phyloP scores from a whole-genome alignment of 2,797 vertebrate genomes.

The Semotilus atromaculatus region DNA sequence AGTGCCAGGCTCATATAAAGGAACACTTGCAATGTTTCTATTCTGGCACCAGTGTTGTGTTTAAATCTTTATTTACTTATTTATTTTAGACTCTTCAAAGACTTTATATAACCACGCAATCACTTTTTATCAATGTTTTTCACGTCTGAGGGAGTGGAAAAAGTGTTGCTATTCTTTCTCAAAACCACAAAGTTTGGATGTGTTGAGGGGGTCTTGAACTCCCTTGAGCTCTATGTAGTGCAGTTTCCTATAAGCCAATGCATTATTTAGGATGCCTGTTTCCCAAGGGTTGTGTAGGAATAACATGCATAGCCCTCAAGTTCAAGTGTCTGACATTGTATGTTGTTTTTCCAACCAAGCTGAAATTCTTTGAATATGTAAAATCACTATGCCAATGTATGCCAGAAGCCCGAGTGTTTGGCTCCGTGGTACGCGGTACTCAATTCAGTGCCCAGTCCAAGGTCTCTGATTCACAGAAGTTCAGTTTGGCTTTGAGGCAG shows the following conservation, averaged over 20 bases:
- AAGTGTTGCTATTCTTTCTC: constrained; percentile 3
- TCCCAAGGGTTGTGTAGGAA: neutral
- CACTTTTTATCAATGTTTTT: constrained; percentile 29
- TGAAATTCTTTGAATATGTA: constrained; percentile 11
- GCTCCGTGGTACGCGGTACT: neutral
- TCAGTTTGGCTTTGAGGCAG: neutral
- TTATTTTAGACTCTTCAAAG: constrained; percentile 48
- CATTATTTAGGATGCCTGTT: constrained; percentile 37
- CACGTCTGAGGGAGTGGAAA: neutral
- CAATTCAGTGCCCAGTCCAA: neutral
- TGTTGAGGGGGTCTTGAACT: constrained; percentile 5
- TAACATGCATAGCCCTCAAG: neutral
- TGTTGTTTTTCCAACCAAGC: neutral
- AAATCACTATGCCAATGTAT: neutral
- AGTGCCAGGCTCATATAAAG: constrained; percentile 26
- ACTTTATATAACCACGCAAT: constrained; percentile 38
- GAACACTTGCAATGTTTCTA: constrained; percentile 14
- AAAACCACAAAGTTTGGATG: neutral
- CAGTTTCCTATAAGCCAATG: neutral
- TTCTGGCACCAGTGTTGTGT: constrained; percentile 35
- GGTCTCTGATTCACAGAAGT: neutral
- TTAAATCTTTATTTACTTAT: constrained; percentile 36
- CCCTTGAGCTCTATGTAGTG: neutral
- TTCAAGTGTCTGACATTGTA: neutral
- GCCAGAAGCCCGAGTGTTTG: neutral